Percentiles rank a stretch among this genome's conserved stretches.
Conservation (phyloP, 1,140 invertebrate genomes). For the Trinorchestia longiramus region DNA sequence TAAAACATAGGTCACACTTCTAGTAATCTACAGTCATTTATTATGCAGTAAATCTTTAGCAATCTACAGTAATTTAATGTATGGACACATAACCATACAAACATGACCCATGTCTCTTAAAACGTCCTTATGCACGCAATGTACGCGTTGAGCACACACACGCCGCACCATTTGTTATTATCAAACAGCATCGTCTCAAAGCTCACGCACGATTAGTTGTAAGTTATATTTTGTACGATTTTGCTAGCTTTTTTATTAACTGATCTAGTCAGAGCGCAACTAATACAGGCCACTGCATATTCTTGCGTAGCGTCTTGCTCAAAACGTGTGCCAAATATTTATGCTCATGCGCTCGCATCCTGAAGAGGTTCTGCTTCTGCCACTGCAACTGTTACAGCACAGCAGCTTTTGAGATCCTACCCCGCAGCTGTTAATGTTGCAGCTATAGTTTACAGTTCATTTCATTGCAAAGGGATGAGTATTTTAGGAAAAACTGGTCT, state of each 20-base stretch:
- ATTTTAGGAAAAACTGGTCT: not conserved
- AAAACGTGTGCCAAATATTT: not conserved
- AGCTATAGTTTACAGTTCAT: not conserved
- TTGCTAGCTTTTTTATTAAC: conserved; percentile 2
- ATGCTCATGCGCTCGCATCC: not conserved
- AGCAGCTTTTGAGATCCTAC: not conserved
- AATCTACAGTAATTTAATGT: too few species aligned
- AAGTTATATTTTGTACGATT: not conserved
- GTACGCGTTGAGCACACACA: too few species aligned
- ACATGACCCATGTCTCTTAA: not conserved
- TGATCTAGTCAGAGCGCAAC: not conserved
- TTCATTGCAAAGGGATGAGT: not conserved
- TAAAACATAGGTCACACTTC: not conserved
- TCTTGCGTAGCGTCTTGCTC: not conserved
- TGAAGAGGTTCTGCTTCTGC: not conserved
- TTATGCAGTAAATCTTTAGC: too few species aligned
- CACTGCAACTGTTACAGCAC: not conserved
- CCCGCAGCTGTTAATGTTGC: not conserved
- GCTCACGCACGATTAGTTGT: not conserved
- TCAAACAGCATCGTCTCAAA: not conserved
- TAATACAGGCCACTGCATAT: not conserved
- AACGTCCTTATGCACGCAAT: too few species aligned
- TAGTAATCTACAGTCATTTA: too few species aligned
- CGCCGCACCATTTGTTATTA: not conserved
- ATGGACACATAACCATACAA: too few species aligned